phyloP scores from a whole-genome alignment of 1,140 invertebrate genomes.

The Drosophila bocki region DNA sequence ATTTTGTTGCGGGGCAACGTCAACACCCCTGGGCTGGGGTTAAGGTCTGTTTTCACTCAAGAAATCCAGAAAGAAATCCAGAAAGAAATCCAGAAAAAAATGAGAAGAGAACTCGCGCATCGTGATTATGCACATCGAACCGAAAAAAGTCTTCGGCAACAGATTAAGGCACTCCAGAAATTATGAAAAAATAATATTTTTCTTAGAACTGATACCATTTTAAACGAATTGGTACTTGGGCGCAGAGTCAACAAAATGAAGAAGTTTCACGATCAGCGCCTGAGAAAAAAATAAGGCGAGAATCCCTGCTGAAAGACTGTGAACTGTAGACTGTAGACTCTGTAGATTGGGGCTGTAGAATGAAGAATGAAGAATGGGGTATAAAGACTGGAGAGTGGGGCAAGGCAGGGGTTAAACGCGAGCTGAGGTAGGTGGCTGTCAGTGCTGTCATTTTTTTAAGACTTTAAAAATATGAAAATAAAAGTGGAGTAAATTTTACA shows the following conservation, averaged over 20 bases:
- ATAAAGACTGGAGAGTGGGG: neutral
- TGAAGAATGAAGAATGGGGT: neutral
- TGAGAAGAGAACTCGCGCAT: constrained; percentile 6
- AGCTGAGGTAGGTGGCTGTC: constrained; percentile 33
- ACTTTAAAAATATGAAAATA: neutral
- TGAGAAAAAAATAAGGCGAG: constrained; percentile 58
- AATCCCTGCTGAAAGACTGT: constrained; percentile 12
- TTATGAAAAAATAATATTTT: constrained; percentile 85
- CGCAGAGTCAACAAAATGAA: constrained; percentile 66
- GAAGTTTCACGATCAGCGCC: constrained; percentile 59
- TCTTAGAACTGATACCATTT: constrained; percentile 84
- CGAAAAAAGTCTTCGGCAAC: constrained; percentile 55
- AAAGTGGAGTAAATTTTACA: neutral
- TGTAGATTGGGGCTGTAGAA: neutral
- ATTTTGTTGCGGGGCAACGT: constrained; percentile 74
- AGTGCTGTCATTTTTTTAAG: neutral
- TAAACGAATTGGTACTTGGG: constrained; percentile 84
- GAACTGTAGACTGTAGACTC: neutral
- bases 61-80: constrained; percentile 8
- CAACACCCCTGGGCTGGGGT: constrained; percentile 53
- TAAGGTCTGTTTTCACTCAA: constrained; percentile 53
- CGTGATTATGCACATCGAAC: constrained; percentile 76
- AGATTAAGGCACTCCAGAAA: constrained; percentile 84
- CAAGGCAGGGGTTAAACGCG: neutral
- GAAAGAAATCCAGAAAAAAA: neutral